Conservation (phyloP, 2,888 invertebrate species). For the Drosophila testacea region DNA sequence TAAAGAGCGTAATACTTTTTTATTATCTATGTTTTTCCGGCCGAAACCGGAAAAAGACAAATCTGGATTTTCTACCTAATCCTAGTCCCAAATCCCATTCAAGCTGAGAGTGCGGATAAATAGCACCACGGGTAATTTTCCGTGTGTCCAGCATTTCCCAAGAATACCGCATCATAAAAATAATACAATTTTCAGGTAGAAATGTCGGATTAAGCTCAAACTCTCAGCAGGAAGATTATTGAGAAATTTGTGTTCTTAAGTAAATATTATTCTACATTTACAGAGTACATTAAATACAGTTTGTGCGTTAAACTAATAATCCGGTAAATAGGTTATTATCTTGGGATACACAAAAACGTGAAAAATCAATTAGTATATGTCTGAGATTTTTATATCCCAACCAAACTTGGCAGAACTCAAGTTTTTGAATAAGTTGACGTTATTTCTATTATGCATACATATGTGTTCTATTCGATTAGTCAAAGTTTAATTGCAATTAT, state of each 20-base stretch:
- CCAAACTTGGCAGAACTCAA: constrained; percentile 6
- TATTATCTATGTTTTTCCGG: constrained; percentile 6
- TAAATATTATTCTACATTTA: not conserved
- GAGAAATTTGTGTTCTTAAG: not conserved
- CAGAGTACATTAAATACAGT: not conserved
- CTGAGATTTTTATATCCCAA: constrained; percentile 2
- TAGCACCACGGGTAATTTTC: constrained; percentile 43
- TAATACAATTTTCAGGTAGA: constrained; percentile 9
- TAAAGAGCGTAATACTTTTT: not conserved
- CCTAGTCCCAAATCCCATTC: constrained; percentile 68
- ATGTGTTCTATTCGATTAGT: too few relatives aligned
- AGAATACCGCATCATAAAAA: constrained; percentile 21
- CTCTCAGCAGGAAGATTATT: not conserved
- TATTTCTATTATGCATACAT: not conserved
- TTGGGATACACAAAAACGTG: constrained; percentile 12
- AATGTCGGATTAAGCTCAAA: not conserved
- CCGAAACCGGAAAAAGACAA: constrained; percentile 36
- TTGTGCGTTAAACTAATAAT: constrained; percentile 2
- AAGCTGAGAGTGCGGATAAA: constrained; percentile 35
- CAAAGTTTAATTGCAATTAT: constrained; percentile 8
- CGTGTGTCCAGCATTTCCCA: constrained; percentile 30
- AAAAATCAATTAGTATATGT: constrained; percentile 35
- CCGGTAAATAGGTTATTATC: constrained; percentile 11
- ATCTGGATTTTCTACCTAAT: constrained; percentile 15
- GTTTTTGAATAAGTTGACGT: not conserved